phyloP scores from a whole-genome alignment of 1,140 invertebrate genomes.

The Monochamus saltuarius region DNA sequence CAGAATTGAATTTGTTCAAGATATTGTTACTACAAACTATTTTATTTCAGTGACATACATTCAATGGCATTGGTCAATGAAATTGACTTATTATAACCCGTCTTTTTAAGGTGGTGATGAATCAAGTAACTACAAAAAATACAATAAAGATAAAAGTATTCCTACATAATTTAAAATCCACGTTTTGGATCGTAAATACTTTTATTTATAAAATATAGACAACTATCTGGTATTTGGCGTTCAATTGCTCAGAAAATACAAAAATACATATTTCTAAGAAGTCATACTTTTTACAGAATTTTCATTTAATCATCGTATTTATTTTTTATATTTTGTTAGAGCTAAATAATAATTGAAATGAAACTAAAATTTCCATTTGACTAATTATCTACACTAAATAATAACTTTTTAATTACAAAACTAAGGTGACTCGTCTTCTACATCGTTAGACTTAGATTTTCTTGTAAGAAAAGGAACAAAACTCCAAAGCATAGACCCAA shows the following conservation, averaged over 20 bases:
- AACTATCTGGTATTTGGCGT: no score
- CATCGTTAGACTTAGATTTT: conserved; percentile 16
- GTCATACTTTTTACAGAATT: not conserved
- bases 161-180: conserved; percentile 7
- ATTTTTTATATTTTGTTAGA: not conserved
- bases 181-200: no score
- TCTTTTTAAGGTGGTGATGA: no score
- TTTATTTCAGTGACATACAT: no score
- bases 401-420: not conserved
- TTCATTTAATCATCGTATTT: not conserved
- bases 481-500: conserved; percentile 72
- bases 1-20: no score
- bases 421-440: not conserved
- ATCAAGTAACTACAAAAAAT: no score
- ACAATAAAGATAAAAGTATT: no score
- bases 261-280: not conserved
- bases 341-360: not conserved
- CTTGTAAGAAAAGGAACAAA: conserved; percentile 70
- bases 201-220: no score
- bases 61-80: no score
- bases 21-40: no score
- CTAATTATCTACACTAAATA: not conserved
- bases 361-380: not conserved
- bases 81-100: no score
- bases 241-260: not conserved